Percentiles rank a stretch among this genome's conserved stretches.
These are phyloP conservation scores for Arrhamphus sclerolepis DNA, from an alignment of 2,797 vertebrate species.

Conservation along the genomic window DNA sequence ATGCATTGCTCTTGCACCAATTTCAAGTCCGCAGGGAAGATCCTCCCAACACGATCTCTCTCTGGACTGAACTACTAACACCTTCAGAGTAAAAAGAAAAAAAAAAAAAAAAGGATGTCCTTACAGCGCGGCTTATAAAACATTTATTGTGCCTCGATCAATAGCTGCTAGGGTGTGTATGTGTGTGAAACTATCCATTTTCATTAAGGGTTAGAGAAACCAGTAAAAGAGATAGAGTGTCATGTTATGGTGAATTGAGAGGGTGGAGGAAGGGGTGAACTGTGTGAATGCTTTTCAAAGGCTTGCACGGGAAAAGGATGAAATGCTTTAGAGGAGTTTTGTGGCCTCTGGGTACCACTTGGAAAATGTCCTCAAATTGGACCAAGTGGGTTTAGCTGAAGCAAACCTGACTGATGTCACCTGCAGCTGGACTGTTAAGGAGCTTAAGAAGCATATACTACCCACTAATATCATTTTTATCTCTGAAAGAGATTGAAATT, in stretches of 20 bases:
- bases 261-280: slow-evolving; percentile 21
- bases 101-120: slow-evolving; percentile 40
- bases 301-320: slow-evolving; percentile 43
- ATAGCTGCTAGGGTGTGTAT: slow-evolving; percentile 45
- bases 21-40: slow-evolving; percentile 21
- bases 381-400: slow-evolving; percentile 44
- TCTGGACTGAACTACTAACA: slow-evolving; percentile 43
- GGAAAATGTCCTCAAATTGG: slow-evolving; percentile 59
- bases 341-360: slow-evolving; percentile 62
- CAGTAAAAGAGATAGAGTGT: slow-evolving; percentile 63
- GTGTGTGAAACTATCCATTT: slow-evolving; percentile 63
- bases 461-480: slow-evolving; percentile 3
- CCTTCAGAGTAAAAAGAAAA: slow-evolving; percentile 32
- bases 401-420: slow-evolving; percentile 14
- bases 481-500: not conserved
- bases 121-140: slow-evolving; percentile 63
- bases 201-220: slow-evolving; percentile 61
- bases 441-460: not conserved
- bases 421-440: slow-evolving; percentile 5
- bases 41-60: slow-evolving; percentile 17
- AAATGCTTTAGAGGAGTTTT: slow-evolving; percentile 65
- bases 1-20: slow-evolving; percentile 19
- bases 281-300: slow-evolving; percentile 64
- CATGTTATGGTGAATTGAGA: slow-evolving; percentile 64
- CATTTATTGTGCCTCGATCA: slow-evolving; percentile 69